Base-by-base conservation (phyloP, 2,113 vertebrate species). In the Dunckerocampus dactyliophorus region DNA sequence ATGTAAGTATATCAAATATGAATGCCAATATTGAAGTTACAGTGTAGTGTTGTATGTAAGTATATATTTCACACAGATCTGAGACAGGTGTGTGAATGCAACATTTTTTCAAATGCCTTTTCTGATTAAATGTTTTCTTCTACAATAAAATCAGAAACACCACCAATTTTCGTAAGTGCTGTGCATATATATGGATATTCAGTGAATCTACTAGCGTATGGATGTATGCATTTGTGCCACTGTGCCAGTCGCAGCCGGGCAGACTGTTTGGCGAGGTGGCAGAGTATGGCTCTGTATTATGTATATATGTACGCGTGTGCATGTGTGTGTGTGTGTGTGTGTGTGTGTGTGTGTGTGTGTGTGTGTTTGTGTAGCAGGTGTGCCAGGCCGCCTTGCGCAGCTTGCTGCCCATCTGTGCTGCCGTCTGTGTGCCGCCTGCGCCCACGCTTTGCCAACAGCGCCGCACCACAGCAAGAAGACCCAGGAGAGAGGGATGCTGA, bases 371-470 rank as follows among this genome's bases (percentile, higher is more conserved):
- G 83, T 85, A 90, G 89, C 90, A 92, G 90, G 89, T 92, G 90
- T 89, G 88, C 82, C 80, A 87, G 80, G 86, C 87, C 77, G 87
- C 85, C 84, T 88, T 73, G 82, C 88, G 78, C 89, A 89, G 90
- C 87, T 90, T 91, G 88, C 84, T 82, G 88, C 89, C 90, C 90
- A 91, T 91, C 90, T 92, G 90, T 88, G 89, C 87, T 84, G 83
- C 90, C 90, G 88, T 91, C 90, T 90, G 88, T 88, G 88, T 82
- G 83, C 87, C 84, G 84, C 87, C 87, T 90, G 88, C 83, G 87
- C 86, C 88, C 81, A 86, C 75, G 77, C 81, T 87, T 76, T 88
- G 90, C 90, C 89, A 90, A 88, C 79, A 86, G 77, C 82, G 78
- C 84, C 72, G 63, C 84, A 69, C 84, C 80, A 86, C 67, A 63